Percentiles rank a stretch among this genome's conserved stretches.
Conservation (phyloP, 1,140 invertebrate genomes). For the Temnothorax longispinosus region DNA sequence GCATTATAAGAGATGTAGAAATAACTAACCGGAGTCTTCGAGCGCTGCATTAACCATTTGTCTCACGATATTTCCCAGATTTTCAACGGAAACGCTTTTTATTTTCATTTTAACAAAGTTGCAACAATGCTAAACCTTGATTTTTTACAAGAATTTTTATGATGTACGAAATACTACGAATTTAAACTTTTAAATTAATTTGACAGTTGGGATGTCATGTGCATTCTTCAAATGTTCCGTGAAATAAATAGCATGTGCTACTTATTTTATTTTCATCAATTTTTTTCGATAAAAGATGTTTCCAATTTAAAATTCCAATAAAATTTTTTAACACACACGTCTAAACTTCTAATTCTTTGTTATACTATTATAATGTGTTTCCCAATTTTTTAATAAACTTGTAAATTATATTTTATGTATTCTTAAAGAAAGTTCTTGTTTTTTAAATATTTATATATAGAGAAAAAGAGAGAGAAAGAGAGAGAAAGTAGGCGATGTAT, state of each 20-base stretch:
- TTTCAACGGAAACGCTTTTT: conserved; percentile 68
- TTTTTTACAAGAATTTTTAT: neutral
- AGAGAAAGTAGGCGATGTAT: neutral
- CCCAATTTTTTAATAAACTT: neutral
- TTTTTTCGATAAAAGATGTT: no score
- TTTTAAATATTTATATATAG: no score
- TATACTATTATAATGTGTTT: neutral
- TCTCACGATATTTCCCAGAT: conserved; percentile 64
- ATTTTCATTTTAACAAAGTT: conserved; percentile 18
- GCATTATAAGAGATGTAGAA: neutral
- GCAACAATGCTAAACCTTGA: neutral
- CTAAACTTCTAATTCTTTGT: no score
- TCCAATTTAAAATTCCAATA: no score
- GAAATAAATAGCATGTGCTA: neutral
- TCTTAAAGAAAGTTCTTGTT: no score
- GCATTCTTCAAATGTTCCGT: neutral
- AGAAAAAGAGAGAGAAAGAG: neutral
- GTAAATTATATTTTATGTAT: no score
- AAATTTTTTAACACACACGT: no score
- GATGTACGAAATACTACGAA: neutral
- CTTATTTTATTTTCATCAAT: neutral
- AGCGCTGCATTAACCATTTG: conserved; percentile 58
- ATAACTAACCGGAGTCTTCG: conserved; percentile 59
- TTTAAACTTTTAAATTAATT: conserved; percentile 18
- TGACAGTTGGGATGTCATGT: neutral